phyloP scores from a whole-genome alignment of 2,113 vertebrate genomes.

The Tetrao urogallus region DNA sequence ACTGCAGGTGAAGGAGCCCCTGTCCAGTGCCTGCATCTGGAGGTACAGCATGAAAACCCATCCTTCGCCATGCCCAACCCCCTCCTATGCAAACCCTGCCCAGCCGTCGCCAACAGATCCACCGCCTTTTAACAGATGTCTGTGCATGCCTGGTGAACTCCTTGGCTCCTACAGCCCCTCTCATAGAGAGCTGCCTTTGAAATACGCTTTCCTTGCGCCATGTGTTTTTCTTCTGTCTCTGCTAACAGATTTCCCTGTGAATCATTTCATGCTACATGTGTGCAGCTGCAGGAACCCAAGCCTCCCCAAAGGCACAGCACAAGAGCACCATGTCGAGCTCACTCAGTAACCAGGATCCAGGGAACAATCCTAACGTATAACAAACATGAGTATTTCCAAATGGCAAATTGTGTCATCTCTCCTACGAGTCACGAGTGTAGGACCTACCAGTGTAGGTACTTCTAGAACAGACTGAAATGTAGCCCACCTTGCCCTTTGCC shows the following conservation, averaged over 20 bases:
- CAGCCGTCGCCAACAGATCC: not conserved
- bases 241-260: not conserved
- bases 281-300: not conserved
- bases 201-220: not conserved
- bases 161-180: not conserved
- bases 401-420: not conserved
- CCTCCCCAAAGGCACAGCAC: not conserved
- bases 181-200: not conserved
- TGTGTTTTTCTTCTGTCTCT: not conserved
- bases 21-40: fast-evolving
- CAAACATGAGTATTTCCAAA: not conserved
- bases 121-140: not conserved
- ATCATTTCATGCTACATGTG: not conserved
- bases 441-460: not conserved
- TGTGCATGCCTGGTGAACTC: not conserved
- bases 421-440: not conserved
- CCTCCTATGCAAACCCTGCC: not conserved
- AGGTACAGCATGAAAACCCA: not conserved
- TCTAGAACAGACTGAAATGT: not conserved
- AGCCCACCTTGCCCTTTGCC: fast-evolving
- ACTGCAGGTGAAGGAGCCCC: not conserved
- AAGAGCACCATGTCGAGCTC: not conserved
- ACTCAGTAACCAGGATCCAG: not conserved
- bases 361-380: not conserved
- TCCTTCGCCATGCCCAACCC: not conserved